These are phyloP conservation scores for Sphinx pinastri DNA, from an alignment of 2,888 invertebrate species.

Conservation along the genomic window DNA sequence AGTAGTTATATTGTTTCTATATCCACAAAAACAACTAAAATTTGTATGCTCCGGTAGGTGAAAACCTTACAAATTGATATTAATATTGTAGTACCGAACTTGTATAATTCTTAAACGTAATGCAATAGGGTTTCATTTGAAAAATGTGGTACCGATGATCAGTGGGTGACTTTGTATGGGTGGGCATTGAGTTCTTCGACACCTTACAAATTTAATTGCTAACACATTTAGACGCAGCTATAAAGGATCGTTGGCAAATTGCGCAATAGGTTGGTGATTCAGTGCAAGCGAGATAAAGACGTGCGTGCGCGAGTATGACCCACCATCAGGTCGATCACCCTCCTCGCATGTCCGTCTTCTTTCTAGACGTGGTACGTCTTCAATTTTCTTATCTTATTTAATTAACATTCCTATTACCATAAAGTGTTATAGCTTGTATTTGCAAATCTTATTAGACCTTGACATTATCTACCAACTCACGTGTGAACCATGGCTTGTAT, in stretches of 20 bases:
- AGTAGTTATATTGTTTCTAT: background rate
- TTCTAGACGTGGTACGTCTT: slow-evolving; percentile 26
- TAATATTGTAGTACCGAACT: slow-evolving; percentile 7
- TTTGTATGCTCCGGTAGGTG: background rate
- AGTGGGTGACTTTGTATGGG: background rate
- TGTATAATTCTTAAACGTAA: slow-evolving; percentile 1
- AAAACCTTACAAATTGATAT: slow-evolving; percentile 18
- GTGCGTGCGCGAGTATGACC: slow-evolving; percentile 66
- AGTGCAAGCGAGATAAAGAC: slow-evolving; percentile 44
- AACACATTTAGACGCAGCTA: slow-evolving; percentile 15
- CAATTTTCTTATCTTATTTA: background rate
- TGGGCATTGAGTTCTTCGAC: background rate
- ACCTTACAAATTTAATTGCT: slow-evolving; percentile 9
- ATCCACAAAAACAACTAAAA: background rate
- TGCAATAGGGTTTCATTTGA: slow-evolving; percentile 8
- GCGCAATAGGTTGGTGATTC: slow-evolving; percentile 59
- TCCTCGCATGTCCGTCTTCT: slow-evolving; percentile 36
- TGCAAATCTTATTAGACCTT: slow-evolving; percentile 1
- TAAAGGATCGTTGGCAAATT: slow-evolving; percentile 46
- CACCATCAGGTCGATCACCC: slow-evolving; percentile 73
- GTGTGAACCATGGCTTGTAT: background rate
- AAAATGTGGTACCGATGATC: slow-evolving; percentile 4
- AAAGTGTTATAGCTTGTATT: background rate
- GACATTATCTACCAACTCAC: background rate
- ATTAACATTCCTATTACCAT: background rate